Conservation (phyloP, 2,888 invertebrate genomes). For the Siphlonurus alternatus region DNA sequence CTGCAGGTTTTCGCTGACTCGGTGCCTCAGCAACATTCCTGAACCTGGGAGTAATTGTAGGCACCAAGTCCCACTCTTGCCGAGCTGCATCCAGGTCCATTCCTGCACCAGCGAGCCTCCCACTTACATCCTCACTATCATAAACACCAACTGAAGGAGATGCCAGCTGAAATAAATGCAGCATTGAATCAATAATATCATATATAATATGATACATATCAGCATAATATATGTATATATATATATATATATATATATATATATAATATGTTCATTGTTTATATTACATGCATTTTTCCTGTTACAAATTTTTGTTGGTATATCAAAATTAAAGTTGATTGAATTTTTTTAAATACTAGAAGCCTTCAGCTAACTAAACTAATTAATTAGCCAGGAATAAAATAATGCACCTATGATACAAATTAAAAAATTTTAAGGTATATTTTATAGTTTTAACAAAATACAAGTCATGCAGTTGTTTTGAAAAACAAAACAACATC, state of each 20-base stretch:
- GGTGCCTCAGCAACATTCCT: constrained; percentile 6
- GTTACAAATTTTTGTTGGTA: no score
- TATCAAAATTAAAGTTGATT: no score
- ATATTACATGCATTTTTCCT: background rate
- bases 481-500: no score
- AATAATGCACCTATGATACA: no score
- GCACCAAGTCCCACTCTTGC: constrained; percentile 11
- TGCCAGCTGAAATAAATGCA: background rate
- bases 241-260: background rate
- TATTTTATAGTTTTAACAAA: no score
- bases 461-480: no score
- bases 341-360: no score
- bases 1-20: background rate
- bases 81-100: constrained; percentile 6
- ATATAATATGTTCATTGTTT: background rate
- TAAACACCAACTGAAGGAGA: background rate
- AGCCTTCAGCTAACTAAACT: no score
- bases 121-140: background rate
- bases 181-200: background rate
- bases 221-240: background rate
- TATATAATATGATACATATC: background rate
- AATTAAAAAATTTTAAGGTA: no score
- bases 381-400: no score
- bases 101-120: background rate
- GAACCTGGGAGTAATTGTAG: constrained; percentile 9